A percentile compares a stretch with the other conserved stretches of the same genome.
phyloP scores from a whole-genome alignment of 2,888 invertebrate species.

The Rhodophaea formosa region DNA sequence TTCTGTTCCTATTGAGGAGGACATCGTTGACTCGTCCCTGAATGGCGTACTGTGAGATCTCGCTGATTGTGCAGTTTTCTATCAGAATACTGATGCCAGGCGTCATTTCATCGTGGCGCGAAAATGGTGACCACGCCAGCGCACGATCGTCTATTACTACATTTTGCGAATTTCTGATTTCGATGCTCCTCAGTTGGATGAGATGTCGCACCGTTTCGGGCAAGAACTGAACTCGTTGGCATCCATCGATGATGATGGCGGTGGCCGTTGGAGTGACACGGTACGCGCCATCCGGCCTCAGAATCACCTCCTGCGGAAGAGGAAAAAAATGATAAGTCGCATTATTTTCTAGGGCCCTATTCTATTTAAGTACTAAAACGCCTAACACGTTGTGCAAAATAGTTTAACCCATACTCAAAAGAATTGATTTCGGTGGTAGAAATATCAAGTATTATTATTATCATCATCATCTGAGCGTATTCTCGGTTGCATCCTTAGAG shows the following conservation, averaged over 20 bases:
- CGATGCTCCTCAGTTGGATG: slow-evolving; percentile 82
- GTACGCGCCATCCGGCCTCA: slow-evolving; percentile 80
- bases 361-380: no score
- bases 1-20: slow-evolving; percentile 81
- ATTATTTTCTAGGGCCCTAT: neutral
- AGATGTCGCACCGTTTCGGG: slow-evolving; percentile 82
- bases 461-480: no score
- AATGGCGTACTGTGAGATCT: slow-evolving; percentile 83
- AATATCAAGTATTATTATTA: no score
- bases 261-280: slow-evolving; percentile 76
- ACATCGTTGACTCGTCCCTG: slow-evolving; percentile 87
- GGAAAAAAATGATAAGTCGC: slow-evolving; percentile 17
- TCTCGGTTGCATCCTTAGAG: no score
- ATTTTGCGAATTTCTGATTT: slow-evolving; percentile 82
- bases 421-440: no score
- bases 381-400: no score
- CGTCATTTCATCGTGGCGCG: slow-evolving; percentile 84
- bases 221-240: slow-evolving; percentile 82
- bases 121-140: slow-evolving; percentile 80
- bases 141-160: slow-evolving; percentile 83
- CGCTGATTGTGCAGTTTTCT: slow-evolving; percentile 72
- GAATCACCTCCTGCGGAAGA: slow-evolving; percentile 77
- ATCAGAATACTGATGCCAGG: slow-evolving; percentile 78
- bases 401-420: no score
- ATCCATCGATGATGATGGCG: slow-evolving; percentile 84